phyloP scores from a whole-genome alignment of 2,888 invertebrate species.

The Ennomos fuscantarius region DNA sequence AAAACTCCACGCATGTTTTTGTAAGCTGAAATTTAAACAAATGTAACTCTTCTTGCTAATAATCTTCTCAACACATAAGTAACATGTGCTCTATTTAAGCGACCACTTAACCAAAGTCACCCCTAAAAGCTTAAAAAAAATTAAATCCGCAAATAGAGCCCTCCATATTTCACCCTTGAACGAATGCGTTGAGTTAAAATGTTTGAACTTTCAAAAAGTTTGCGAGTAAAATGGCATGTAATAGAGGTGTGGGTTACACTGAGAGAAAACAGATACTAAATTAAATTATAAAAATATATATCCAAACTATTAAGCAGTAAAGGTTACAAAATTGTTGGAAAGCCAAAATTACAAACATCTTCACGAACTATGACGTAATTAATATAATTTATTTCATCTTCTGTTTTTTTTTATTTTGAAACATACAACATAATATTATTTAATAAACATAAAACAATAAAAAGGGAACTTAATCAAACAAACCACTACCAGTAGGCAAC shows the following conservation, averaged over 20 bases:
- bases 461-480: no score
- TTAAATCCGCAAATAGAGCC: conserved; percentile 74
- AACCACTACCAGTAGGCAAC: no score
- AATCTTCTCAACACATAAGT: conserved; percentile 32
- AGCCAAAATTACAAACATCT: no score
- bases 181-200: conserved; percentile 52
- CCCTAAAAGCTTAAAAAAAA: conserved; percentile 60
- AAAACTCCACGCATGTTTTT: no score
- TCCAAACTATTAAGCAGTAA: no score
- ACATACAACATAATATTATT: no score
- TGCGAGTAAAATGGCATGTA: conserved; percentile 55
- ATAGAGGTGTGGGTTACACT: conserved; percentile 23
- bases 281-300: not conserved
- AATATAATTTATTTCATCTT: no score
- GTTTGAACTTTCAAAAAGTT: conserved; percentile 65
- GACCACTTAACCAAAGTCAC: conserved; percentile 53
- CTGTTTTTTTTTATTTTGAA: no score
- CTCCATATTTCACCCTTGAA: conserved; percentile 76
- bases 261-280: conserved; percentile 3
- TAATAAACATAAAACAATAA: no score
- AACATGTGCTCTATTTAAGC: conserved; percentile 59
- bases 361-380: no score
- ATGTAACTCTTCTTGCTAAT: conserved; percentile 1
- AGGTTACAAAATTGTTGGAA: no score
- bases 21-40: not conserved